Percentiles rank a stretch among this genome's conserved stretches.
phyloP scores from a whole-genome alignment of 2,797 vertebrate genomes.

The Mionectes olivaceus region DNA sequence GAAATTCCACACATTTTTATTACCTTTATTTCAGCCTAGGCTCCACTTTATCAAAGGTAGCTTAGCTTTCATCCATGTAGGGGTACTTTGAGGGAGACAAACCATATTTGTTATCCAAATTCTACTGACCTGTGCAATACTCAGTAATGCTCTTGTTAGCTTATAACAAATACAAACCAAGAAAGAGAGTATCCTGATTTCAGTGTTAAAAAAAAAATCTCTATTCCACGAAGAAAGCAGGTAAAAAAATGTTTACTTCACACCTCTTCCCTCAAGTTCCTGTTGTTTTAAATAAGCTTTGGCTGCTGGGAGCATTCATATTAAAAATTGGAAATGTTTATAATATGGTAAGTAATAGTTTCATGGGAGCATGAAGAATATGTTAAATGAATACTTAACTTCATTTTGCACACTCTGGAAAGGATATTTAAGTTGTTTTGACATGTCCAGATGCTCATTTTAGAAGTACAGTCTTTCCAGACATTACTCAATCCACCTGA shows the following conservation, averaged over 20 bases:
- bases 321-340: not conserved
- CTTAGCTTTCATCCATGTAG: not conserved
- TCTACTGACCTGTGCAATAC: not conserved
- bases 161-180: not conserved
- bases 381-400: slow-evolving; percentile 4
- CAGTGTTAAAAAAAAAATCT: not conserved
- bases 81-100: not conserved
- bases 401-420: slow-evolving; percentile 17
- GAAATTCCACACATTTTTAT: not conserved
- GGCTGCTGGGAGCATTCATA: not conserved
- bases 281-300: not conserved
- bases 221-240: not conserved
- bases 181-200: not conserved
- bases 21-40: not conserved
- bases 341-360: not conserved
- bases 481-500: slow-evolving; percentile 62
- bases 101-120: not conserved
- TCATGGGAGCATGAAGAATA: not conserved
- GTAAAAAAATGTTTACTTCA: not conserved
- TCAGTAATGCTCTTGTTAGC: not conserved
- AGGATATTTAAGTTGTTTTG: slow-evolving; percentile 50
- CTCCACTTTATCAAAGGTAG: slow-evolving; percentile 11
- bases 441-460: slow-evolving; percentile 30
- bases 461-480: slow-evolving; percentile 50
- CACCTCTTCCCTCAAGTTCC: not conserved